Percentiles rank a stretch among this genome's conserved stretches.
Evolutionary conservation across 2,113 vertebrate species (phyloP).

Genomic region (Pseudois nayaur): DNA sequence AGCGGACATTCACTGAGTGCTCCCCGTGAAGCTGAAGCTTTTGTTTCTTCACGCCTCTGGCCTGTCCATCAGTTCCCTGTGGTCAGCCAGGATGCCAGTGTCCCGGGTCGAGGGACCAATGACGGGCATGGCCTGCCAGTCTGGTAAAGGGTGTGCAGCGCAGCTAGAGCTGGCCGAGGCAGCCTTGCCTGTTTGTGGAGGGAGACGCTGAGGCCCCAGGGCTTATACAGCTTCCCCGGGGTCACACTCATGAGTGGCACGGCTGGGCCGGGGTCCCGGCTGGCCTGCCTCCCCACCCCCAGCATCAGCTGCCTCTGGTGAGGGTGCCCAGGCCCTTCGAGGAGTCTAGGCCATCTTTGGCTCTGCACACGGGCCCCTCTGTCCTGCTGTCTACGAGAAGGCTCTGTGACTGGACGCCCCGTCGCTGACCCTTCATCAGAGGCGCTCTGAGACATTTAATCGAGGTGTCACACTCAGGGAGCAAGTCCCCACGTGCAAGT

Average conservation of each 20-base stretch:
- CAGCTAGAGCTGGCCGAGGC: background rate
- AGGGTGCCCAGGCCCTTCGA: background rate
- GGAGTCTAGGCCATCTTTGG: fast-evolving
- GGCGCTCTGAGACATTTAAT: background rate
- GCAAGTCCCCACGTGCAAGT: background rate
- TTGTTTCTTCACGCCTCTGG: background rate
- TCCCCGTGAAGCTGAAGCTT: background rate
- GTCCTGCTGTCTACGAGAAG: background rate
- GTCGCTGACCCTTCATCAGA: background rate
- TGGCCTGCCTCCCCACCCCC: background rate
- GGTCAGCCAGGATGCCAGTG: background rate
- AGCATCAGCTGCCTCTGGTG: background rate
- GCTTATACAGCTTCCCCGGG: background rate
- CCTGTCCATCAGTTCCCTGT: background rate
- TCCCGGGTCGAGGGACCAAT: background rate
- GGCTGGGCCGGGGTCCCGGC: background rate
- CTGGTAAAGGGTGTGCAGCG: background rate
- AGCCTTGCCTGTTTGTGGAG: background rate
- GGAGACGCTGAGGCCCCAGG: background rate
- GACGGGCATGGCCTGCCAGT: background rate
- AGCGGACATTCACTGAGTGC: background rate
- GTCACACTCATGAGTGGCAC: background rate
- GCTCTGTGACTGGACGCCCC: background rate
- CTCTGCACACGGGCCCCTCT: background rate
- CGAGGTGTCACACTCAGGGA: background rate